Evolutionary conservation across 2,113 vertebrate species (phyloP).

Genomic region (Raphicerus campestris): DNA sequence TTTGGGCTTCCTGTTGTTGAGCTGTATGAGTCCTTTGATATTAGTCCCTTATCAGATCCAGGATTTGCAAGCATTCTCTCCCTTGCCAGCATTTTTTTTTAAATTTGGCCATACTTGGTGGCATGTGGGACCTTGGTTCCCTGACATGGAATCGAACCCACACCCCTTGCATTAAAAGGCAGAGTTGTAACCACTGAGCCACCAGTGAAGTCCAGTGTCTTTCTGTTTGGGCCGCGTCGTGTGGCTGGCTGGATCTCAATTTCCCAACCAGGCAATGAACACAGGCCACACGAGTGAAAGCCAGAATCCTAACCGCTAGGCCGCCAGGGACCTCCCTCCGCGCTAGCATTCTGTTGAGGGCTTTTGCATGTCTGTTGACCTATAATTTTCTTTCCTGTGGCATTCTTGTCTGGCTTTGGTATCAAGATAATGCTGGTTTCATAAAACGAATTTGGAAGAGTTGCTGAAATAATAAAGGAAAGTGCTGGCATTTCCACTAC

Average conservation of each 20-base stretch:
- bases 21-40: neutral
- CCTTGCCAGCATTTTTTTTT: neutral
- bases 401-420: neutral
- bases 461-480: neutral
- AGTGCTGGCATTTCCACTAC: neutral
- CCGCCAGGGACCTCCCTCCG: rapidly evolving
- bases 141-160: neutral
- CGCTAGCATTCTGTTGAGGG: neutral
- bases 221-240: rapidly evolving
- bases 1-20: neutral
- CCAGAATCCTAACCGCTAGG: neutral
- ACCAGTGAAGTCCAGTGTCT: neutral
- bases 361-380: neutral
- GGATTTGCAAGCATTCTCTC: neutral
- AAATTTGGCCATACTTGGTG: neutral
- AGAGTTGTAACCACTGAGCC: neutral
- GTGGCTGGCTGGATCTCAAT: neutral
- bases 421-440: neutral
- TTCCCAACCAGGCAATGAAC: neutral
- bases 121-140: neutral
- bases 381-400: neutral
- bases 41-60: neutral
- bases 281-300: neutral
- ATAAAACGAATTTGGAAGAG: neutral
- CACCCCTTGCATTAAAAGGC: neutral